Evolutionary conservation across 2,888 invertebrate species (phyloP), one percentile per base, ranked within the genome.

Genomic region (Athrips mouffetella): DNA sequence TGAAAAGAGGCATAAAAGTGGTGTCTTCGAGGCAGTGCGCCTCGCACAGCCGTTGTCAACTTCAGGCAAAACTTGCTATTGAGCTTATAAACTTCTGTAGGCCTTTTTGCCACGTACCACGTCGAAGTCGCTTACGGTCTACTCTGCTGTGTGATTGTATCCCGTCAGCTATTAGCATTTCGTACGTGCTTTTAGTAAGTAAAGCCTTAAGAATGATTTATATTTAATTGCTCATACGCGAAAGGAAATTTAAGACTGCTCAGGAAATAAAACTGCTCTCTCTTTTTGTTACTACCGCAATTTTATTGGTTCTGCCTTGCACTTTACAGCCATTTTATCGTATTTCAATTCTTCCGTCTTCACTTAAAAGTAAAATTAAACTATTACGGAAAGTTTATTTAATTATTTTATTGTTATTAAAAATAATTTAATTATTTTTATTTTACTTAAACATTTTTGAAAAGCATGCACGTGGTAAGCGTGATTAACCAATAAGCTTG

Each of bases 1-100:
- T 13, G 8, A 18, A 29, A 29, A 29, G 42, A 29, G 18, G 29
- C 15, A 15, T 15, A 16, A 8, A 11, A 29, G n/a, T 30, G 51
- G 57, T 60, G 64, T 58, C 10, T 20, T 31, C 33, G 60, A 60
- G 59, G 48, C 53, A 57, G 59, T 53, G 57, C 60, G 62, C 57
- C 54, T 57, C 67, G 67, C 70, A 75, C 72, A 58, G 59, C 71
- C 62, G 60, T 72, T 82, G 84, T 84, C 82, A 81, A 75, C 67
- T 77, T 66, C 81, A 82, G 81, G 67, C 69, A 65, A 51, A 73
- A 77, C 68, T 75, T 73, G 59, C 61, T 1, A 7, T 2, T 2
- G 2, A 27, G 27, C 27, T 8, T 8, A n/a, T n/a, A n/a, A 27
- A 10, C 27, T 27, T n/a, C n/a, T 10, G 7, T 27, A 33, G 33